phyloP scores from a whole-genome alignment of 2,888 invertebrate species.

The Clostera curtula region DNA sequence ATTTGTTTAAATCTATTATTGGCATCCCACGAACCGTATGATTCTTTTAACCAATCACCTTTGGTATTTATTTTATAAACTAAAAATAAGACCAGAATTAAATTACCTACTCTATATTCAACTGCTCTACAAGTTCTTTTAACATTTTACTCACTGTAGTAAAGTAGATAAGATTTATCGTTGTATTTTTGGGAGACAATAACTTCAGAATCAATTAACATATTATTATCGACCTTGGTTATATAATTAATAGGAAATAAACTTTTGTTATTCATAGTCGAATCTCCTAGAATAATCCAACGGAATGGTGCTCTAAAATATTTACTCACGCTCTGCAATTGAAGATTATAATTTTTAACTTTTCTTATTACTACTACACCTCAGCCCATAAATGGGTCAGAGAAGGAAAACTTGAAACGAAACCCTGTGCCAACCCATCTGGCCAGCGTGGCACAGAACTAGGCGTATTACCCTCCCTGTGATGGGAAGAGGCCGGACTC shows the following conservation, averaged over 20 bases:
- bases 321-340: conserved; percentile 33
- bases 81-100: conserved; percentile 23
- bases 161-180: conserved; percentile 26
- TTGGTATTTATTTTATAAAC: conserved; percentile 47
- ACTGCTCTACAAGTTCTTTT: background rate
- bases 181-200: conserved; percentile 23
- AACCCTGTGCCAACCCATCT: no score
- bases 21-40: conserved; percentile 44
- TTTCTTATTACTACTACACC: no score
- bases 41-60: conserved; percentile 38
- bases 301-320: conserved; percentile 48
- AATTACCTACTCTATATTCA: background rate
- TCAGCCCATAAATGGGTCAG: no score
- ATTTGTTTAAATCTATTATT: conserved; percentile 28
- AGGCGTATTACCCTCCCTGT: no score
- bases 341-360: conserved; percentile 1
- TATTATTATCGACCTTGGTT: conserved; percentile 26
- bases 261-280: conserved; percentile 10
- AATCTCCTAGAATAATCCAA: conserved; percentile 43
- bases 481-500: no score
- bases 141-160: conserved; percentile 35
- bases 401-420: no score
- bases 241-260: conserved; percentile 31
- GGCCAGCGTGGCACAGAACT: no score
- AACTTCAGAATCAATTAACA: conserved; percentile 49